phyloP scores from a whole-genome alignment of 2,113 vertebrate genomes.

The Podarcis raffonei region DNA sequence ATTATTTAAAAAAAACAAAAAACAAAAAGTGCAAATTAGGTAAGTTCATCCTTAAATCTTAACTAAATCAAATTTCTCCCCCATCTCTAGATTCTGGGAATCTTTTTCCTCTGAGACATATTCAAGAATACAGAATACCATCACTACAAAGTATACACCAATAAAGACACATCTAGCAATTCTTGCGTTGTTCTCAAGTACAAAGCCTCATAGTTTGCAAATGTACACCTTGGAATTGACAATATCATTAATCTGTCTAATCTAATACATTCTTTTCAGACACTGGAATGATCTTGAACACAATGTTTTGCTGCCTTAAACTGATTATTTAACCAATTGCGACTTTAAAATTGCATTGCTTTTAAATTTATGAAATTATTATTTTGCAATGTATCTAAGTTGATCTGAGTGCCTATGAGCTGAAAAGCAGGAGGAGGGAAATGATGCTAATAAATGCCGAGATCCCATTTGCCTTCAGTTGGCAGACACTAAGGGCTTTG shows the following conservation, averaged over 20 bases:
- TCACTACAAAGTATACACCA: not conserved
- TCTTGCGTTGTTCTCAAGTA: not conserved
- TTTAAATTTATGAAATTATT: constrained; percentile 2
- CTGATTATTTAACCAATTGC: not conserved
- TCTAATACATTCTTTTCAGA: not conserved
- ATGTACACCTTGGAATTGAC: not conserved
- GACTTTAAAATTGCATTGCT: not conserved
- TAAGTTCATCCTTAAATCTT: too few relatives aligned
- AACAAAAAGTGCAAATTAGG: too few relatives aligned
- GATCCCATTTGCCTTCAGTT: not conserved
- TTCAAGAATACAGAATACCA: not conserved
- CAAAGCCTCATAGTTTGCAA: not conserved
- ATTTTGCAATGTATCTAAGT: not conserved
- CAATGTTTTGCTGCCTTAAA: not conserved
- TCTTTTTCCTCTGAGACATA: not conserved
- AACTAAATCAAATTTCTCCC: too few relatives aligned
- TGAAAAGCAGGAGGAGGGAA: not conserved
- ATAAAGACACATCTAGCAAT: not conserved
- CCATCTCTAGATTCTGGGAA: not conserved
- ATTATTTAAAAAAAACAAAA: too few relatives aligned
- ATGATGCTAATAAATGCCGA: not conserved
- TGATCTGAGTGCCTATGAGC: not conserved
- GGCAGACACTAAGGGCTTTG: not conserved
- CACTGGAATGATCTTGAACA: not conserved
- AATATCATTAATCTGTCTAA: constrained; percentile 9